Evolutionary conservation across 2,113 vertebrate genomes (phyloP).

Genomic region (Salvelinus sp.): DNA sequence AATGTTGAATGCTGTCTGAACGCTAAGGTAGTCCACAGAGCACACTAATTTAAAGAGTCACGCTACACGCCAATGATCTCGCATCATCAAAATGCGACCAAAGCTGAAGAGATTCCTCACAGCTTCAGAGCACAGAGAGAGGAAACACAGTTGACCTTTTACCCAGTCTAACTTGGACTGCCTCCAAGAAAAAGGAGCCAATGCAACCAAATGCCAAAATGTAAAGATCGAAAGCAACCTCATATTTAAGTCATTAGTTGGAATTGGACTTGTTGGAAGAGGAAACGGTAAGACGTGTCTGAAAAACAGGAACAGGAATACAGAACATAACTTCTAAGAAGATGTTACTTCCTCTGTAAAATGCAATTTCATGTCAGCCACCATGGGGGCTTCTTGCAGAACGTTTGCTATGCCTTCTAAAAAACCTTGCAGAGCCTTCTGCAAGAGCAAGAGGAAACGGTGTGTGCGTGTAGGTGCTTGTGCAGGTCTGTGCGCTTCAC

Average conservation of each 20-base stretch:
- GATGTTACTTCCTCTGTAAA: conserved; percentile 41
- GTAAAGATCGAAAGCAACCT: neutral
- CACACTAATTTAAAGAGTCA: conserved; percentile 26
- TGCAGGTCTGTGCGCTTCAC: neutral
- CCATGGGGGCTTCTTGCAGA: conserved; percentile 20
- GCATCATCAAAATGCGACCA: conserved; percentile 60
- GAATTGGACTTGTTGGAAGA: conserved; percentile 8
- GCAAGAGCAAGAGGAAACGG: neutral
- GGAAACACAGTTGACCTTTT: conserved; percentile 16
- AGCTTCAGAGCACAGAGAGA: conserved; percentile 26
- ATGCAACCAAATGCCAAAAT: neutral
- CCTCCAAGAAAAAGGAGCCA: neutral
- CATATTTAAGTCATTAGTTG: neutral
- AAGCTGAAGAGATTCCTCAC: conserved; percentile 43
- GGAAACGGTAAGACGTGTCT: conserved; percentile 3
- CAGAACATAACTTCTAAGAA: conserved; percentile 30
- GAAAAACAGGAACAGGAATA: neutral
- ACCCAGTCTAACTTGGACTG: conserved; percentile 23
- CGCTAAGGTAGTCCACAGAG: neutral
- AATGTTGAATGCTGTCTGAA: neutral
- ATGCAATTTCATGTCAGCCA: conserved; percentile 8
- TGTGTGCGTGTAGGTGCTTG: neutral
- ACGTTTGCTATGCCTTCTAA: conserved; percentile 3
- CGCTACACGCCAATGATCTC: conserved; percentile 57
- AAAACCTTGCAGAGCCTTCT: conserved; percentile 7